Evolutionary conservation across 2,113 vertebrate genomes (phyloP).

Genomic region (Tychaedon coryphoeus): DNA sequence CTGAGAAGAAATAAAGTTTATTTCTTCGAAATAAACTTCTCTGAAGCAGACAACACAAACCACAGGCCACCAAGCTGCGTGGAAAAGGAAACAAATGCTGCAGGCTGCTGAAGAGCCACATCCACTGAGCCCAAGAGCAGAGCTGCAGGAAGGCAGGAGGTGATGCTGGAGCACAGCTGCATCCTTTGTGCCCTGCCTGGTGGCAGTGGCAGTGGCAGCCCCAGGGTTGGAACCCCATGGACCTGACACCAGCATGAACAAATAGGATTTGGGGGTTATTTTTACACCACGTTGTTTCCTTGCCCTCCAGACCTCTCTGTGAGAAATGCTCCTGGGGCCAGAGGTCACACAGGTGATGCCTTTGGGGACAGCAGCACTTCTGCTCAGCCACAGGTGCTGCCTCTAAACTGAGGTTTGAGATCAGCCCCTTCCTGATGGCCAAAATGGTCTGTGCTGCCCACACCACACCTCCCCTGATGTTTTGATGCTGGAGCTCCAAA

Average conservation of each 20-base stretch:
- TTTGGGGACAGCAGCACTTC: not conserved
- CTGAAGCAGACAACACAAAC: not conserved
- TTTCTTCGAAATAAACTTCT: not conserved
- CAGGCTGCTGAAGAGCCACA: not conserved
- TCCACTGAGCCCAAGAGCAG: not conserved
- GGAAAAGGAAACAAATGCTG: not conserved
- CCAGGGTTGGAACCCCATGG: accelerated
- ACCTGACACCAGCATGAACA: not conserved
- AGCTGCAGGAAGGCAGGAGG: not conserved
- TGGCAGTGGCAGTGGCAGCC: not conserved
- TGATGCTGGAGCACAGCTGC: not conserved
- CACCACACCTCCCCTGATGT: not conserved
- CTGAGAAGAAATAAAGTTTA: too few species aligned
- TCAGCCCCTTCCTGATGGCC: not conserved
- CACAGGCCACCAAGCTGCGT: accelerated
- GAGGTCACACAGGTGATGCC: accelerated
- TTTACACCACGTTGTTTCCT: not conserved
- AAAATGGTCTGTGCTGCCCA: not conserved
- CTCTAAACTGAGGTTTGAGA: not conserved
- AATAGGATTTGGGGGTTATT: not conserved
- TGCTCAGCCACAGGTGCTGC: not conserved
- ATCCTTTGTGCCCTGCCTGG: not conserved
- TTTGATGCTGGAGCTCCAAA: not conserved
- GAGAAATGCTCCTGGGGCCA: not conserved
- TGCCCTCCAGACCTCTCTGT: not conserved